A percentile compares a stretch with the other conserved stretches of the same genome.
Conservation (phyloP, 2,113 vertebrate species). For the Heterocephalus glaber region DNA sequence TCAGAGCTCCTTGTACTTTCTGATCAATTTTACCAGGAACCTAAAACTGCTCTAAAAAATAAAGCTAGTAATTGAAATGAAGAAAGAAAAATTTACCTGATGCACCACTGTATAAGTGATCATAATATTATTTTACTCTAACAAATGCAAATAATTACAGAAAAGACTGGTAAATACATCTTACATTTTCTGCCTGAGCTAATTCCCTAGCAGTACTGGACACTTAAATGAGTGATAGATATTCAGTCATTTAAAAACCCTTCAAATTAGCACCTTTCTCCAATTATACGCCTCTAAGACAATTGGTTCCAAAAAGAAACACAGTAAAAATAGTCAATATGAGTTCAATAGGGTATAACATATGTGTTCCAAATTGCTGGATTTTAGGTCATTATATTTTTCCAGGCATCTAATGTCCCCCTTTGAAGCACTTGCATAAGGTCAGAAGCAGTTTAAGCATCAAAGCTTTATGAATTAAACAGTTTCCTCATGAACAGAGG, state of each 20-base stretch:
- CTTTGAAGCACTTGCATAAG: conserved; percentile 88
- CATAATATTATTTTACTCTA: conserved; percentile 66
- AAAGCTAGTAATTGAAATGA: neutral
- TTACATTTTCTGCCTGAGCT: conserved; percentile 73
- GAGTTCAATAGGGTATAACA: conserved; percentile 82
- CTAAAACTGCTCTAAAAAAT: neutral
- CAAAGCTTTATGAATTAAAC: conserved; percentile 92
- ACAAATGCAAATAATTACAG: conserved; percentile 78
- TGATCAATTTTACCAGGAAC: neutral
- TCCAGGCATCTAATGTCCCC: conserved; percentile 89
- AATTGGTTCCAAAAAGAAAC: conserved; percentile 69
- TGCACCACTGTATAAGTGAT: neutral
- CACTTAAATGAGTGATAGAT: conserved; percentile 79
- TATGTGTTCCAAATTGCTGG: conserved; percentile 82
- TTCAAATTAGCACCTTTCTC: conserved; percentile 82
- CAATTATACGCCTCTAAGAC: conserved; percentile 68
- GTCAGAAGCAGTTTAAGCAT: conserved; percentile 91
- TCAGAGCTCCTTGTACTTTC: neutral
- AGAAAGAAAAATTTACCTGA: no score
- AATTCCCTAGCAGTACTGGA: conserved; percentile 60
- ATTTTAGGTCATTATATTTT: conserved; percentile 87
- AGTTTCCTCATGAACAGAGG: conserved; percentile 87
- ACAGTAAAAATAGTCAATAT: conserved; percentile 74
- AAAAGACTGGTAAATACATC: conserved; percentile 72
- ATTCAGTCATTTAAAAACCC: conserved; percentile 75